Conservation (phyloP, 2,797 vertebrate genomes). For the Schizopygopsis malacanthus region DNA sequence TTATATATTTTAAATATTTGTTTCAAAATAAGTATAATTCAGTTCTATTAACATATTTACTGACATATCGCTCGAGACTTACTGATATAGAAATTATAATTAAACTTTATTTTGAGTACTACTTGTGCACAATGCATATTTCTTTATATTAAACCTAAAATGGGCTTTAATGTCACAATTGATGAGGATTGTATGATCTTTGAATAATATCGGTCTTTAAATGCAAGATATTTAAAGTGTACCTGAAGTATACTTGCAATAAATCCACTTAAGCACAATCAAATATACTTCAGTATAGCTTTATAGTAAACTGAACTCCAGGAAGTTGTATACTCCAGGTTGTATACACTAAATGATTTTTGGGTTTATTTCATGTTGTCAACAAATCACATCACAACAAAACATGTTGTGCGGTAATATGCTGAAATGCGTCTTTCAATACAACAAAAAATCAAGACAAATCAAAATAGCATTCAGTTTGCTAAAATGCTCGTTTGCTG, state of each 20-base stretch:
- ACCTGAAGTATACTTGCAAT: not conserved
- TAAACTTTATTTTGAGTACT: not conserved
- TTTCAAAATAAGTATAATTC: not conserved
- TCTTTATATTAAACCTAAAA: not conserved
- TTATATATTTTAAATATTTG: not conserved
- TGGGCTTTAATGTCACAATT: not conserved
- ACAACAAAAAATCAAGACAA: not conserved
- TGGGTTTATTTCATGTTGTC: not conserved
- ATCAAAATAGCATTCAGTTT: conserved; percentile 2
- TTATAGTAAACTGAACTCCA: not conserved
- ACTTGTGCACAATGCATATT: not conserved
- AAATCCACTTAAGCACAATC: not conserved
- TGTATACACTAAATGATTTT: not conserved
- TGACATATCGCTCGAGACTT: not conserved
- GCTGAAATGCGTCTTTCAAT: not conserved
- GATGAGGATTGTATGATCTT: not conserved
- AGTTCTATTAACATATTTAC: not conserved
- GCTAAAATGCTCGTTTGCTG: not conserved
- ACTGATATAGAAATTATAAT: not conserved
- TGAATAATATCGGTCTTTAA: not conserved
- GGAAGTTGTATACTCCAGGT: not conserved
- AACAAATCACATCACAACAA: not conserved
- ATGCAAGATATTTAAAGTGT: not conserved
- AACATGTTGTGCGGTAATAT: not conserved
- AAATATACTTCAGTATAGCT: not conserved